A percentile compares a stretch with the other conserved stretches of the same genome.
These are phyloP conservation scores for Allobates femoralis DNA, from an alignment of 2,797 vertebrate genomes.

Conservation along the genomic window DNA sequence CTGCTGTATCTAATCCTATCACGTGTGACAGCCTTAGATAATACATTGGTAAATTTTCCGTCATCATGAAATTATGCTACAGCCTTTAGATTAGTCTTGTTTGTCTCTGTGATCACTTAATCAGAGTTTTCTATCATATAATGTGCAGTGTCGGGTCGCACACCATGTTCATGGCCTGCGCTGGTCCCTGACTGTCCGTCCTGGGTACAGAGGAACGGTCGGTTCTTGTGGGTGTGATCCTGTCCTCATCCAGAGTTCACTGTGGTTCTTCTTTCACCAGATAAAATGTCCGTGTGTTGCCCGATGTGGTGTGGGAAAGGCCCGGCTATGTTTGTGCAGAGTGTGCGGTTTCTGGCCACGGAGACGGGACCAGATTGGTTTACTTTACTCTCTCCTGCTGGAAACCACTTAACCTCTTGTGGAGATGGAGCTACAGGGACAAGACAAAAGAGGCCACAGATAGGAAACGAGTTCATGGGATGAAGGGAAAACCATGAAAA, in stretches of 20 bases:
- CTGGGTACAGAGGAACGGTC: neutral
- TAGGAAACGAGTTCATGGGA: neutral
- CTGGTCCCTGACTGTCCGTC: constrained; percentile 9
- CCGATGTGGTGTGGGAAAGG: constrained; percentile 21
- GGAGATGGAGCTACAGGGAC: neutral
- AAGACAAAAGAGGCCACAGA: neutral
- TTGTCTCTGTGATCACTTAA: neutral
- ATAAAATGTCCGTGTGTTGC: constrained; percentile 21
- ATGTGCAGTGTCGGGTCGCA: neutral
- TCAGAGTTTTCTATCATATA: neutral
- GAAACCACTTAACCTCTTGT: constrained; percentile 47
- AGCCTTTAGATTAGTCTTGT: neutral
- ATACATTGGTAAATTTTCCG: too few relatives aligned
- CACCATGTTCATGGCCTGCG: neutral
- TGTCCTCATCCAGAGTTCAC: constrained; percentile 35
- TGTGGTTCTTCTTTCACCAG: constrained; percentile 34
- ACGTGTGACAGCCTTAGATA: too few relatives aligned
- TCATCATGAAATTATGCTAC: too few relatives aligned
- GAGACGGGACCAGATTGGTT: neutral
- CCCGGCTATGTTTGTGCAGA: constrained; percentile 9
- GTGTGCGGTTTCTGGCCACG: constrained; percentile 24
- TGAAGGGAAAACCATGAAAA: neutral
- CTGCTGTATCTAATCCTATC: too few relatives aligned
- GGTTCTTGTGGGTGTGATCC: constrained; percentile 32
- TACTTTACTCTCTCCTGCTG: constrained; percentile 30